Percentiles rank a stretch among this genome's conserved stretches.
Conservation (phyloP, 2,113 vertebrate species). For the Lamprologus ornatipinnis region DNA sequence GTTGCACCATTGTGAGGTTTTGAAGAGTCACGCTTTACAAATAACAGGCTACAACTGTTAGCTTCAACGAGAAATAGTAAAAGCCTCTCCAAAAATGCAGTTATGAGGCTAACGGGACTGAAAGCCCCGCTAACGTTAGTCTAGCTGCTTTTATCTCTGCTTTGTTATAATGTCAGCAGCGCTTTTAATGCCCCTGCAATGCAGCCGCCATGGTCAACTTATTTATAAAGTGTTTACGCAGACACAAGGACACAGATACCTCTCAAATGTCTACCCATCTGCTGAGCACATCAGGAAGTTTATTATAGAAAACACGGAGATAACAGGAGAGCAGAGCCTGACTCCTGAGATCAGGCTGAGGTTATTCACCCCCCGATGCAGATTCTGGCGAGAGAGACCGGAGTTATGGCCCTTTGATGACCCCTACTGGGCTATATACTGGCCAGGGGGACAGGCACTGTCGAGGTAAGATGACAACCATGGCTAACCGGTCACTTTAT, state of each 20-base stretch:
- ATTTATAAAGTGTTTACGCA: background rate
- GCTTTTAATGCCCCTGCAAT: background rate
- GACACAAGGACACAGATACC: background rate
- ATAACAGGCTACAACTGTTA: background rate
- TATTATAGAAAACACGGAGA: constrained; percentile 81
- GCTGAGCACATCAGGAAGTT: constrained; percentile 64
- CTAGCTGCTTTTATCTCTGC: background rate
- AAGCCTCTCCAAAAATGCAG: background rate
- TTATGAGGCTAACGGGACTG: background rate
- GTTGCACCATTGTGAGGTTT: background rate
- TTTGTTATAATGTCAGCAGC: background rate
- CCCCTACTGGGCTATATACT: constrained; percentile 93
- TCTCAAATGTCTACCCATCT: background rate
- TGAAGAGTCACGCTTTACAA: background rate
- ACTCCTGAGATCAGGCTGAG: constrained; percentile 84
- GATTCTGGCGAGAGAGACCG: constrained; percentile 83
- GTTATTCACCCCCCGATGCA: constrained; percentile 83
- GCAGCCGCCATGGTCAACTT: accelerated
- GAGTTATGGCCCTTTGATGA: constrained; percentile 88
- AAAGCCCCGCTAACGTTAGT: accelerated
- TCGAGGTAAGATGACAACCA: constrained; percentile 70
- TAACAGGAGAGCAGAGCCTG: constrained; percentile 73
- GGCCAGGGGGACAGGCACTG: constrained; percentile 92
- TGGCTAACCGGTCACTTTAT: background rate
- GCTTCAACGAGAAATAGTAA: background rate